These are phyloP conservation scores for Trichonephila inaurata DNA, from an alignment of 1,140 invertebrate genomes.

Conservation along the genomic window DNA sequence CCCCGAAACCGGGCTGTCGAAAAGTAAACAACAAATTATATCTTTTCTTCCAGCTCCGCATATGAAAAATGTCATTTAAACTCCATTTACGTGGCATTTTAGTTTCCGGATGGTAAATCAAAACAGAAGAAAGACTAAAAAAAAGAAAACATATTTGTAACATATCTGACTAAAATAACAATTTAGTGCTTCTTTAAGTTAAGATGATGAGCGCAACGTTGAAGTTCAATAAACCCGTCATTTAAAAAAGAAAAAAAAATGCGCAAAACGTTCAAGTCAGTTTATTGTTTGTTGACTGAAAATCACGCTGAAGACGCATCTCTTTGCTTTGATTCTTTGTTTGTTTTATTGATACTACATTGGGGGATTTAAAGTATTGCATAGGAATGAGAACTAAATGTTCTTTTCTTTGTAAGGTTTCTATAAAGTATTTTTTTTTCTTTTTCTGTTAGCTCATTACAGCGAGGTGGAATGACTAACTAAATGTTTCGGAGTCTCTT, in stretches of 20 bases:
- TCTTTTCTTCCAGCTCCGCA: neutral
- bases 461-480: neutral
- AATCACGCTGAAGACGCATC: neutral
- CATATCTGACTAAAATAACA: neutral
- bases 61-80: neutral
- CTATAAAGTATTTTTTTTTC: neutral
- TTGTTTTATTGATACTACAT: neutral
- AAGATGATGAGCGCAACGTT: neutral
- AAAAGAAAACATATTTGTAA: neutral
- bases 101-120: neutral
- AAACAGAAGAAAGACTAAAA: neutral
- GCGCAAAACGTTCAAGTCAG: neutral
- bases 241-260: neutral
- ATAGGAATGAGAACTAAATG: neutral
- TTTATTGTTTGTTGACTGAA: neutral
- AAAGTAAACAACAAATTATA: neutral
- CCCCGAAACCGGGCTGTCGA: neutral
- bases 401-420: neutral
- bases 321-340: neutral
- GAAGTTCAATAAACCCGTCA: slow-evolving; percentile 13
- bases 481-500: neutral
- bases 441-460: neutral
- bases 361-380: neutral
- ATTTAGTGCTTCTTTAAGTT: neutral
- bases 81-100: neutral